A percentile compares a stretch with the other conserved stretches of the same genome.
These are phyloP conservation scores for Leptinotarsa juncta DNA, from an alignment of 2,888 invertebrate genomes.

Conservation along the genomic window DNA sequence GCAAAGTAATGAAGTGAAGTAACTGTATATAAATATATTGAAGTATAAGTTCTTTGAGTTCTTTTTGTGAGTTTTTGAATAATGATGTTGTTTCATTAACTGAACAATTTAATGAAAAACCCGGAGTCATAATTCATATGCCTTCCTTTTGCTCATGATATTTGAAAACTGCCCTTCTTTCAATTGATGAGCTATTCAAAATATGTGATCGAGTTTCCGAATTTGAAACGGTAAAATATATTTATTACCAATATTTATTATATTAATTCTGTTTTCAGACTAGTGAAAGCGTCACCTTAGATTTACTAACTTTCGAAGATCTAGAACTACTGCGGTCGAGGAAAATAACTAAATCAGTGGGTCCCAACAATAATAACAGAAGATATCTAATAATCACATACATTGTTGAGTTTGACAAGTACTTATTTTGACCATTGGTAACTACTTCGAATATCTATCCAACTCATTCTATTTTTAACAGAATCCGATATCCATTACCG, in stretches of 20 bases:
- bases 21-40: too few relatives aligned
- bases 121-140: too few relatives aligned
- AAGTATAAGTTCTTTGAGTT: too few relatives aligned
- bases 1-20: too few relatives aligned
- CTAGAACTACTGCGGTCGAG: slow-evolving; percentile 66
- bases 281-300: slow-evolving; percentile 68
- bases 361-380: slow-evolving; percentile 60
- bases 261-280: slow-evolving; percentile 58
- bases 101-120: too few relatives aligned
- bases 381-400: slow-evolving; percentile 70
- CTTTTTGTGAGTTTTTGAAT: too few relatives aligned
- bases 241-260: slow-evolving; percentile 4
- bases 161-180: too few relatives aligned
- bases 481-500: slow-evolving; percentile 70
- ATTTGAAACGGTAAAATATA: background rate
- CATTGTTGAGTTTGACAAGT: slow-evolving; percentile 70
- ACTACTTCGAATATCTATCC: background rate
- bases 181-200: too few relatives aligned
- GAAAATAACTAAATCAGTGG: slow-evolving; percentile 57
- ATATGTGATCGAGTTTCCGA: background rate
- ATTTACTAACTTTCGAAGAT: slow-evolving; percentile 69
- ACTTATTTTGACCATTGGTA: slow-evolving; percentile 31
- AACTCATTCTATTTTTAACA: slow-evolving; percentile 45
- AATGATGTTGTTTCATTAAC: too few relatives aligned
- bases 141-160: too few relatives aligned